Conservation (phyloP, 2,888 invertebrate genomes). For the Cynaeus angustus region DNA sequence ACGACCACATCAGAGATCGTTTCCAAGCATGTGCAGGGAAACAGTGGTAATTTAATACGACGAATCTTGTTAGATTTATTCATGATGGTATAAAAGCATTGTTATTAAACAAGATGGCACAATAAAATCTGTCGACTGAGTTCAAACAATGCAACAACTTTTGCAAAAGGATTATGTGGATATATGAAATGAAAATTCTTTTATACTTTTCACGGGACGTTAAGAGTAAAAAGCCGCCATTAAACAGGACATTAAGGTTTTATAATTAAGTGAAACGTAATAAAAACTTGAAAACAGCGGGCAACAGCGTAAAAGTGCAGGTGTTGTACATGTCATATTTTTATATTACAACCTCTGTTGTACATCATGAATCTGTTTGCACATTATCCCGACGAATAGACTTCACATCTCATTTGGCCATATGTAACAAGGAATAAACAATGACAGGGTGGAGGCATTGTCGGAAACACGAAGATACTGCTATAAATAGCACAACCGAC, state of each 20-base stretch:
- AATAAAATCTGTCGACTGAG: constrained; percentile 1
- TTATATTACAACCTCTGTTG: constrained; percentile 1
- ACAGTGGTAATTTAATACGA: constrained; percentile 7
- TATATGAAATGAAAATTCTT: constrained; percentile 45
- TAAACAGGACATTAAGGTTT: constrained; percentile 39
- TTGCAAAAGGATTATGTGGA: constrained; percentile 22
- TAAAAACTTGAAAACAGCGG: constrained; percentile 29
- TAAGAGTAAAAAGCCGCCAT: constrained; percentile 41
- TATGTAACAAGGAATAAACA: constrained; percentile 26
- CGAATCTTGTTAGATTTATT: not conserved
- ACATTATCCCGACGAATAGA: constrained; percentile 11
- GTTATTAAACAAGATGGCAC: constrained; percentile 3
- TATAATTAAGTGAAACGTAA: constrained; percentile 41
- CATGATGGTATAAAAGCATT: constrained; percentile 1
- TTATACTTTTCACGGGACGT: constrained; percentile 35
- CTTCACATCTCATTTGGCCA: constrained; percentile 17
- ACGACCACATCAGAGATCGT: not conserved
- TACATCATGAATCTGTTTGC: constrained; percentile 23
- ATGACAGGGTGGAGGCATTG: constrained; percentile 32
- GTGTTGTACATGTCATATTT: constrained; percentile 36
- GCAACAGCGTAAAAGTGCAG: constrained; percentile 24
- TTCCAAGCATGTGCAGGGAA: constrained; percentile 1
- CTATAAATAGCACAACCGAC: constrained; percentile 31
- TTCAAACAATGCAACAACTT: constrained; percentile 11
- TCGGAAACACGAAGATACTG: constrained; percentile 38